Conservation (phyloP, 1,140 invertebrate species). For the Leptonema lineaticorne region DNA sequence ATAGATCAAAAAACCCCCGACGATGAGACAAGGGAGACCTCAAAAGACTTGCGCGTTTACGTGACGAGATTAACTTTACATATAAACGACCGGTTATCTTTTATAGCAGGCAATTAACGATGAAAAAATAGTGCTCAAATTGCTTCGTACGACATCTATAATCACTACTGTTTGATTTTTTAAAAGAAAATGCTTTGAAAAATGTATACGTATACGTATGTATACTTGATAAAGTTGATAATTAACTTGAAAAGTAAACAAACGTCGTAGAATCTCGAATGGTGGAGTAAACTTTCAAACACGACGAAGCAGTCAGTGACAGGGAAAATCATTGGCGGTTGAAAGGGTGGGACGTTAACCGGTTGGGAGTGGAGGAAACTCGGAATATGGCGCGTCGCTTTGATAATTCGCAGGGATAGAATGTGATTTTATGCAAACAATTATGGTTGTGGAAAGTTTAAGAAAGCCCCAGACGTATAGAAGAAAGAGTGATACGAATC, state of each 20-base stretch:
- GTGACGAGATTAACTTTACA: slow-evolving; percentile 11
- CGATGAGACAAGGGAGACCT: slow-evolving; percentile 10
- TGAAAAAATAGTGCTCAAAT: not conserved
- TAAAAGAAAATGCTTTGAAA: too few species aligned
- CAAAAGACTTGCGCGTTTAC: not conserved
- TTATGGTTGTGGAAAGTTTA: slow-evolving; percentile 21
- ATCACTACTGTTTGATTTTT: not conserved
- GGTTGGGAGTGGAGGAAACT: slow-evolving; percentile 6
- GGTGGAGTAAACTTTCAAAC: not conserved
- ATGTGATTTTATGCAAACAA: slow-evolving; percentile 35
- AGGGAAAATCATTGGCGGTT: too few species aligned
- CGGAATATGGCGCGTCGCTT: slow-evolving; percentile 17
- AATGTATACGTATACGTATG: not conserved
- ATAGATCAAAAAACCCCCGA: slow-evolving; percentile 15
- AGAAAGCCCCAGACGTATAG: slow-evolving; percentile 21
- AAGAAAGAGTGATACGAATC: slow-evolving; percentile 14
- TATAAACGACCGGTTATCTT: slow-evolving; percentile 9
- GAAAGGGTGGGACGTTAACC: not conserved
- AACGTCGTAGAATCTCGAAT: not conserved
- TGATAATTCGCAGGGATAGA: slow-evolving; percentile 34
- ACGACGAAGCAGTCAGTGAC: too few species aligned
- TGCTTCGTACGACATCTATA: not conserved
- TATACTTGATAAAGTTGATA: not conserved
- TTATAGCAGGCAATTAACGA: not conserved
- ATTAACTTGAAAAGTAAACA: slow-evolving; percentile 19